These are phyloP conservation scores for Formicarius rufipectus DNA, from an alignment of 2,113 vertebrate species.

Conservation along the genomic window DNA sequence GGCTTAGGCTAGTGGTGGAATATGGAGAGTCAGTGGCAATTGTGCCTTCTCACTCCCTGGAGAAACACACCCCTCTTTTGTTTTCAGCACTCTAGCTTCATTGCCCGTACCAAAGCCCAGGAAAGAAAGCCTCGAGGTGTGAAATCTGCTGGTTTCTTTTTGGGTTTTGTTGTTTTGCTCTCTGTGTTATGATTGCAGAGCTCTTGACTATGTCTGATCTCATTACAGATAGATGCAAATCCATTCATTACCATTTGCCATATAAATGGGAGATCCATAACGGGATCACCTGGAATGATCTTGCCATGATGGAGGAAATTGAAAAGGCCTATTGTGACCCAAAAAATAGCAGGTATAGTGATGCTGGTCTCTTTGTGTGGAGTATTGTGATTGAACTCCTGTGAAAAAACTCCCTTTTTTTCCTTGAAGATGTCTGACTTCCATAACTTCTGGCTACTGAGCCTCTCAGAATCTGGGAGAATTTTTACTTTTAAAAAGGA, in stretches of 20 bases:
- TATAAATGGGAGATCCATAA: slow-evolving; percentile 87
- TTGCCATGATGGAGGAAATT: slow-evolving; percentile 78
- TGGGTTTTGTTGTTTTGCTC: not conserved
- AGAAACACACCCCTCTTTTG: not conserved
- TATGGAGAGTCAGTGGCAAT: not conserved
- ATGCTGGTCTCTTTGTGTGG: not conserved
- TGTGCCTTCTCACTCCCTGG: not conserved
- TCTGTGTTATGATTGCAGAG: not conserved
- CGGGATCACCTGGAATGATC: slow-evolving; percentile 74
- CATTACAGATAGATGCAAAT: slow-evolving; percentile 78
- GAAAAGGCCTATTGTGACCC: slow-evolving; percentile 88
- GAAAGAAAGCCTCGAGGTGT: not conserved
- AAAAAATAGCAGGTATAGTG: slow-evolving; percentile 41
- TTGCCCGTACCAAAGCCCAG: not conserved
- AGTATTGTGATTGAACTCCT: not conserved
- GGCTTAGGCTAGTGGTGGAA: not conserved
- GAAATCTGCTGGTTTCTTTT: not conserved
- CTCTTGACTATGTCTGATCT: not conserved
- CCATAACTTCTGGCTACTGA: not conserved
- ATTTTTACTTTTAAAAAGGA: not conserved
- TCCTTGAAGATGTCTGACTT: not conserved
- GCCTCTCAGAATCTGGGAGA: not conserved
- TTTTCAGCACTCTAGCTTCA: not conserved
- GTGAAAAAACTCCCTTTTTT: not conserved
- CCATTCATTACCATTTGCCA: slow-evolving; percentile 84